phyloP scores from a whole-genome alignment of 1,140 invertebrate genomes.

The Lepidurus apus region DNA sequence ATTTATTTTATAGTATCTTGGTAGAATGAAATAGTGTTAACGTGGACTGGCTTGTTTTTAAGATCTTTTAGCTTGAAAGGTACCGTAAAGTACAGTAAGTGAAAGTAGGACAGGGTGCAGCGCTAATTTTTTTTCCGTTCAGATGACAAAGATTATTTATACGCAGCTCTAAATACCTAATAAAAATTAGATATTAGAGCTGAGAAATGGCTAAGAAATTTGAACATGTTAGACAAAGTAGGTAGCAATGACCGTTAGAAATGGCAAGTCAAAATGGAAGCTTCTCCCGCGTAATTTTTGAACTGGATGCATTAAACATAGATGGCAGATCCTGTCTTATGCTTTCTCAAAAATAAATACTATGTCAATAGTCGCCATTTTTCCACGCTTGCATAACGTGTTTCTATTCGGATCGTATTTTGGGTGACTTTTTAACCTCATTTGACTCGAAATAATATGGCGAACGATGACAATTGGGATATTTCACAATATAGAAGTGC shows the following conservation, averaged over 20 bases:
- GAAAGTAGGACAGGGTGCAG: background rate
- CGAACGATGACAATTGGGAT: constrained; percentile 28
- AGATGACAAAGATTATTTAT: background rate
- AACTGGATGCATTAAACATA: background rate
- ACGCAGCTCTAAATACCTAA: background rate
- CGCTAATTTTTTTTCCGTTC: background rate
- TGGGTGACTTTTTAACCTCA: background rate
- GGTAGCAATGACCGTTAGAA: background rate
- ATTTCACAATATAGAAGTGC: constrained; percentile 37
- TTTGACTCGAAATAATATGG: background rate
- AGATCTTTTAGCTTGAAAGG: background rate
- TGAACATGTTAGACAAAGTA: too few species aligned
- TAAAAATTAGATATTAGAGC: too few species aligned
- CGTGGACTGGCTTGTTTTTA: background rate
- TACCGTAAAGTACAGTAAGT: background rate
- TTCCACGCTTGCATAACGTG: background rate
- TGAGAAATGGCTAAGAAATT: too few species aligned
- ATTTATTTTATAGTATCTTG: too few species aligned
- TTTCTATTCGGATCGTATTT: background rate
- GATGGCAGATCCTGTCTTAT: background rate
- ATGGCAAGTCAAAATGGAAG: background rate
- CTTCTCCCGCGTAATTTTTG: too few species aligned
- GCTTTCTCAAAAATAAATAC: background rate
- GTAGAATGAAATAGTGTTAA: background rate
- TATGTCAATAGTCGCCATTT: background rate